phyloP scores from a whole-genome alignment of 2,888 invertebrate species.

The Steinernema scapterisci region DNA sequence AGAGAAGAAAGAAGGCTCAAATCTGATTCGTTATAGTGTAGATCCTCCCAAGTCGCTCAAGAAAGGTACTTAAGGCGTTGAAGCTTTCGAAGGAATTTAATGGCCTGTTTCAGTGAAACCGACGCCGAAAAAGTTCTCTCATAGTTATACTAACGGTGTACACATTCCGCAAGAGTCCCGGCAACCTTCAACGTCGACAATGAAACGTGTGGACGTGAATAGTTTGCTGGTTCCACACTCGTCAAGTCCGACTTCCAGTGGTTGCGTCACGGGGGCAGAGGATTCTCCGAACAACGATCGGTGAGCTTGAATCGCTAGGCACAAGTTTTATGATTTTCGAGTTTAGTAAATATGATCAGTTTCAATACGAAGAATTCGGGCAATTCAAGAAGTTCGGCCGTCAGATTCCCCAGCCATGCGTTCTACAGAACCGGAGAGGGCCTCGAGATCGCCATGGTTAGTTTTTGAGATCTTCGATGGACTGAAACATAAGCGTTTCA shows the following conservation, averaged over 20 bases:
- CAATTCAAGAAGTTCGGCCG: slow-evolving; percentile 15
- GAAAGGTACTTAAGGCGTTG: background rate
- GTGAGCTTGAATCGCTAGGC: background rate
- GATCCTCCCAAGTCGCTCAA: background rate
- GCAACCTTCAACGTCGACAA: background rate
- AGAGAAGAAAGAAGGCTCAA: background rate
- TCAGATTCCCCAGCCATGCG: background rate
- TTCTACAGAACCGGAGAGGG: background rate
- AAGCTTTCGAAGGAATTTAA: background rate
- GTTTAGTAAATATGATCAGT: background rate
- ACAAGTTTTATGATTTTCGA: too few species aligned
- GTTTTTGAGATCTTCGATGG: background rate
- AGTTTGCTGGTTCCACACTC: background rate
- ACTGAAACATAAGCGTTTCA: background rate
- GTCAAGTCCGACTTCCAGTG: background rate
- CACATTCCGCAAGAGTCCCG: too few species aligned
- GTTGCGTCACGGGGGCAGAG: background rate
- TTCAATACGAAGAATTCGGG: slow-evolving; percentile 13
- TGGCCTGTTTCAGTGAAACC: background rate
- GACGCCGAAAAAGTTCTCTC: background rate
- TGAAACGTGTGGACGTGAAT: slow-evolving; percentile 12
- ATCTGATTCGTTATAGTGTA: background rate
- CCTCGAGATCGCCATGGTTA: slow-evolving; percentile 8
- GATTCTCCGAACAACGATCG: background rate
- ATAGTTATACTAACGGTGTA: background rate